Percentiles rank a stretch among this genome's conserved stretches.
Evolutionary conservation across 2,888 invertebrate genomes (phyloP).

Genomic region (Megaustenia siamemsis): DNA sequence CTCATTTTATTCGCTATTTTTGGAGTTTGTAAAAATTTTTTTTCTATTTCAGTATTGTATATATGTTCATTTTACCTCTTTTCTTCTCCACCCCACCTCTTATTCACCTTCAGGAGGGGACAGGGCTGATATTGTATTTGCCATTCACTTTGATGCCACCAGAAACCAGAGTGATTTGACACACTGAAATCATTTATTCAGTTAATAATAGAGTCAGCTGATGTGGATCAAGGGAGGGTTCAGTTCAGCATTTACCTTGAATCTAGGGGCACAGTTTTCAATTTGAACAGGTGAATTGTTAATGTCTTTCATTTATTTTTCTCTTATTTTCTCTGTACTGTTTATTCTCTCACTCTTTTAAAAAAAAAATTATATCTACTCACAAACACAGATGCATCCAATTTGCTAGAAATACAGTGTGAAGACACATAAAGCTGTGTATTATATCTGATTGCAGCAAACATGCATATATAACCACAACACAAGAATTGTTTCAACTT

Average conservation of each 20-base stretch:
- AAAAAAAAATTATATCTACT: too few relatives aligned
- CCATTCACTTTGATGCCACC: constrained; percentile 65
- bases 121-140: constrained; percentile 67
- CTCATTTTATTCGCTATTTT: too few relatives aligned
- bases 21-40: not conserved
- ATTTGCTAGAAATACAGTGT: too few relatives aligned
- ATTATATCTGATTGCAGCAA: too few relatives aligned
- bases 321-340: not conserved
- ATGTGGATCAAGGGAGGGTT: constrained; percentile 64
- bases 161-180: constrained; percentile 57
- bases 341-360: not conserved
- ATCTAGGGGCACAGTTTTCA: not conserved
- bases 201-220: constrained; percentile 59
- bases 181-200: constrained; percentile 62
- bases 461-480: too few relatives aligned
- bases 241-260: constrained; percentile 61
- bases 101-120: constrained; percentile 51
- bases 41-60: not conserved
- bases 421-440: too few relatives aligned
- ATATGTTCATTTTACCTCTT: not conserved
- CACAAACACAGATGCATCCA: too few relatives aligned
- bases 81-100: not conserved
- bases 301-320: too few relatives aligned
- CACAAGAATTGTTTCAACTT: too few relatives aligned
- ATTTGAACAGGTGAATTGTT: not conserved